phyloP scores from a whole-genome alignment of 1,140 invertebrate genomes.

The Drosophila nasuta region DNA sequence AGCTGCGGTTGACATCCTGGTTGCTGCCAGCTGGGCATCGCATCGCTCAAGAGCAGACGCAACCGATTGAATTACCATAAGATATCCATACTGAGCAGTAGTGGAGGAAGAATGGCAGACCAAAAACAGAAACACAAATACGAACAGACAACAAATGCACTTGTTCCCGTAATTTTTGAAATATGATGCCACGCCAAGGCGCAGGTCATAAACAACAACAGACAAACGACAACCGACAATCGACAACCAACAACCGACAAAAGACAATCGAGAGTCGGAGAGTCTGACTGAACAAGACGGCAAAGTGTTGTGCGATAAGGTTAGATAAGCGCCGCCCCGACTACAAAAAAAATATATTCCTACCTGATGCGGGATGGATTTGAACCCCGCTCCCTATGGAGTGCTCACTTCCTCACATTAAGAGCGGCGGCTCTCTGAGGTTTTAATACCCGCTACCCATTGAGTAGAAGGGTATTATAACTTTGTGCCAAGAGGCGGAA shows the following conservation, averaged over 20 bases:
- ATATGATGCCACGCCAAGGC: constrained; percentile 72
- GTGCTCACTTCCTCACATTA: constrained; percentile 50
- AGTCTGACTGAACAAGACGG: constrained; percentile 30
- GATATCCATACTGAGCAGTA: background rate
- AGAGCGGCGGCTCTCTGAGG: background rate
- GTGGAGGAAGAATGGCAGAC: constrained; percentile 26
- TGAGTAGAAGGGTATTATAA: too few relatives aligned
- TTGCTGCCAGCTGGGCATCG: constrained; percentile 67
- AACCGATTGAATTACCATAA: constrained; percentile 67
- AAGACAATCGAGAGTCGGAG: constrained; percentile 21
- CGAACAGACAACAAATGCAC: constrained; percentile 64
- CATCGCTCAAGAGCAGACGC: constrained; percentile 49
- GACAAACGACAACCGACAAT: constrained; percentile 42
- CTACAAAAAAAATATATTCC: constrained; percentile 12
- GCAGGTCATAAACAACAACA: constrained; percentile 76
- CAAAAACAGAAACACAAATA: constrained; percentile 34
- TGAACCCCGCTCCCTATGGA: constrained; percentile 26
- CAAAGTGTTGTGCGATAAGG: constrained; percentile 78
- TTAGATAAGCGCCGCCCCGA: constrained; percentile 70
- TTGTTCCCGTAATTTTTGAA: constrained; percentile 70
- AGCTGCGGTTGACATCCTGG: constrained; percentile 78
- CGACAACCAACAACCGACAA: constrained; percentile 27
- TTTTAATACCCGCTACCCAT: background rate
- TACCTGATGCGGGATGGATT: constrained; percentile 23
- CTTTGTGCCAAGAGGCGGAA: too few relatives aligned